phyloP scores from a whole-genome alignment of 2,797 vertebrate species.

The Linurgus olivaceus region DNA sequence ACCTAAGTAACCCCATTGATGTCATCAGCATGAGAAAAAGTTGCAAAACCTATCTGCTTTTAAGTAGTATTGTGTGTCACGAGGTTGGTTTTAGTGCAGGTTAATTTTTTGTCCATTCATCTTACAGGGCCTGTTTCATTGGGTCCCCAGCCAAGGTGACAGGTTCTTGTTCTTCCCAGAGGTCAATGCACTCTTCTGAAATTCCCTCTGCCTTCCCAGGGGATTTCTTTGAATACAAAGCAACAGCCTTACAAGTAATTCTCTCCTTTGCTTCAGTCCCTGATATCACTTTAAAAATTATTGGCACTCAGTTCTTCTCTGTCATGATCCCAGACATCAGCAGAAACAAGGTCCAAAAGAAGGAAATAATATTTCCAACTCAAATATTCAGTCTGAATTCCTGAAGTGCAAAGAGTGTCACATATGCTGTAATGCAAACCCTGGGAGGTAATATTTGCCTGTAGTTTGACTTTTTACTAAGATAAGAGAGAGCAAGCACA shows the following conservation, averaged over 20 bases:
- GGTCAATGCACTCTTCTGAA: neutral
- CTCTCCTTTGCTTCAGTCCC: neutral
- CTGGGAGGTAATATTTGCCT: neutral
- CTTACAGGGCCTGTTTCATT: neutral
- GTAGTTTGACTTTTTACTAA: neutral
- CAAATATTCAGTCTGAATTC: neutral
- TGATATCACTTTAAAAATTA: neutral
- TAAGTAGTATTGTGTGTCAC: neutral
- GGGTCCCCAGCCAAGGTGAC: neutral
- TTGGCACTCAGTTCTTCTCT: neutral
- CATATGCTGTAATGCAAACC: neutral
- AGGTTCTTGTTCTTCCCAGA: neutral
- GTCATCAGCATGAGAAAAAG: slow-evolving; percentile 6
- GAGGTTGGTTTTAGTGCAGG: accelerated
- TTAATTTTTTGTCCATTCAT: neutral
- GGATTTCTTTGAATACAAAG: neutral
- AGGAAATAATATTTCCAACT: slow-evolving; percentile 2
- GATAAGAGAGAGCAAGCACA: neutral
- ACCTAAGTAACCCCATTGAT: slow-evolving; percentile 32
- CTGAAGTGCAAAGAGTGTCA: neutral
- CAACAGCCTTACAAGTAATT: neutral
- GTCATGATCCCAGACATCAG: neutral
- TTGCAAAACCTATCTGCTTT: slow-evolving; percentile 35
- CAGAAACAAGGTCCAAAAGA: neutral
- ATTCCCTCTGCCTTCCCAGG: neutral